Evolutionary conservation across 2,888 invertebrate genomes (phyloP), one percentile per base, ranked within the genome.

Genomic region (Pecten maximus): DNA sequence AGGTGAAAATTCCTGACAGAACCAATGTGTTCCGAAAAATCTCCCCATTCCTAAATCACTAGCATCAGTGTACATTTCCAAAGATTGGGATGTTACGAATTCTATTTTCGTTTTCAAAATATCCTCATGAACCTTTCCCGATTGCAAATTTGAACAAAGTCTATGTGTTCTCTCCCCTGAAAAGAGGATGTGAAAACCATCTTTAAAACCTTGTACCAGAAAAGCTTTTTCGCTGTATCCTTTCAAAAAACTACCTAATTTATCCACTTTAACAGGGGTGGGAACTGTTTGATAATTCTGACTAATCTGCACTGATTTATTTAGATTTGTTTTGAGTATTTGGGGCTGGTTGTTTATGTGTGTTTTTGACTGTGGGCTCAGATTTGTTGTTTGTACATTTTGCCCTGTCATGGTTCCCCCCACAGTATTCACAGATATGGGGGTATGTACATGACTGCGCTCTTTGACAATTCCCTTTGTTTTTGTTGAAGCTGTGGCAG

Each of bases 61-160:
- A n/a, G 91, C 90, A 87, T 90, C 91, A 10, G 90, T 90, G 48
- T 19, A 90, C 15, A 89, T 40, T 15, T 90, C 2, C 0, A 89
- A 48, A 0, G 16, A 8, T 0, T 60, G 28, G 0, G 90, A 88
- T 19, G 90, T 74, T 35, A 39, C 19, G 23, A 16, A 88, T 8
- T 19, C 60, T n/a, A 60, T 60, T 60, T 60, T 60, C 2, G 1
- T 23, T 60, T n/a, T 16, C n/a, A 60, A n/a, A 60, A 60, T 60
- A 60, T 60, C n/a, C 23, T 60, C 44, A n/a, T n/a, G n/a, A n/a
- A n/a, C 48, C 48, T 48, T 15, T 2, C 16, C 48, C 15, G 48
- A 48, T 19, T 48, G 6, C 2, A 48, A 15, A 48, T 48, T 48
- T 48, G 48, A 48, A 15, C 48, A 48, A 2, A 15, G 15, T 4